These are phyloP conservation scores for Stigmatopora nigra DNA, from an alignment of 2,113 vertebrate species.

Conservation along the genomic window DNA sequence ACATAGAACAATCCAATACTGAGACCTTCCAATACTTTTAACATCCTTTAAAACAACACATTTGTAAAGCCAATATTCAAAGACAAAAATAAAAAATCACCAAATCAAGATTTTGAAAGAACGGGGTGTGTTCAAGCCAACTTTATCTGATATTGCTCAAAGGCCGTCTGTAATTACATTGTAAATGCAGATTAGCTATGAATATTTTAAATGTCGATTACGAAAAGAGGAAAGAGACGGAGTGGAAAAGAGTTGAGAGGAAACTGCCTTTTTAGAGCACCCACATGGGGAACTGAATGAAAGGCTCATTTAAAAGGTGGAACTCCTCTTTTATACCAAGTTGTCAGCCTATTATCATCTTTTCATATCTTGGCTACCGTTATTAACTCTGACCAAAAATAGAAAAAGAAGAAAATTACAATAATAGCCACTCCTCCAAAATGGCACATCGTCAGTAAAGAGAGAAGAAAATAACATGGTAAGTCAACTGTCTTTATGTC, in stretches of 20 bases:
- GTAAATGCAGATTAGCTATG: conserved; percentile 71
- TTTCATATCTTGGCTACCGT: conserved; percentile 66
- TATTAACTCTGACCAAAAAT: conserved; percentile 58
- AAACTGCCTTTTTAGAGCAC: conserved; percentile 52
- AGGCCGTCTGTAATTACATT: conserved; percentile 66
- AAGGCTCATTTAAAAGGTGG: conserved; percentile 64
- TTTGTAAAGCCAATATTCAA: conserved; percentile 32
- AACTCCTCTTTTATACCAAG: conserved; percentile 57
- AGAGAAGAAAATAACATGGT: conserved; percentile 40
- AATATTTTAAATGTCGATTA: conserved; percentile 71
- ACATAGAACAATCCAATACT: too few relatives aligned
- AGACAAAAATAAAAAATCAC: conserved; percentile 42
- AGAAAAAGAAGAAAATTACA: conserved; percentile 42
- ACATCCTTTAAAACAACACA: conserved; percentile 17
- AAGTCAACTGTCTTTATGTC: conserved; percentile 60
- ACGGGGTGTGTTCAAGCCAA: conserved; percentile 38
- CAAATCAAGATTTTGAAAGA: conserved; percentile 52
- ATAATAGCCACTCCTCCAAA: conserved; percentile 62
- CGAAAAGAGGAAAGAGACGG: conserved; percentile 62
- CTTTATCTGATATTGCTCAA: conserved; percentile 63
- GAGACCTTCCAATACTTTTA: background rate
- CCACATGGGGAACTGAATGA: conserved; percentile 62
- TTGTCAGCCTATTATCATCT: conserved; percentile 73
- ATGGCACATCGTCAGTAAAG: conserved; percentile 56
- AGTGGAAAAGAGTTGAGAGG: conserved; percentile 42